Conservation (phyloP, 2,888 invertebrate species). For the Entomobrya proxima region DNA sequence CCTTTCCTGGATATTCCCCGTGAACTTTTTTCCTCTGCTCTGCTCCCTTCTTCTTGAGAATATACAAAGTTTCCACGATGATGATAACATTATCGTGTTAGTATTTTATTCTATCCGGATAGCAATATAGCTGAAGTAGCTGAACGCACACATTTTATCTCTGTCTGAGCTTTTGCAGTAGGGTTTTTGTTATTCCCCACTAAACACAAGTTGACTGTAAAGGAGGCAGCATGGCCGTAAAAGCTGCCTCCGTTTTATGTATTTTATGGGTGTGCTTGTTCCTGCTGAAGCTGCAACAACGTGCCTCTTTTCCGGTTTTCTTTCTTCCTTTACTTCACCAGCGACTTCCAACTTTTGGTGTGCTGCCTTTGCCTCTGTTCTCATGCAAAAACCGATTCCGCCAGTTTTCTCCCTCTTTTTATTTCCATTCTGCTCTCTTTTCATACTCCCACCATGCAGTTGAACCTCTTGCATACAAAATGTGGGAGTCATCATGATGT, state of each 20-base stretch:
- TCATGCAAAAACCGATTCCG: not conserved
- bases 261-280: not conserved
- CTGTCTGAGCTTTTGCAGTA: not conserved
- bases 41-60: not conserved
- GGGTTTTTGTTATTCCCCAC: not conserved
- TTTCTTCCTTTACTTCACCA: slow-evolving; percentile 13
- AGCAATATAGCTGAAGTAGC: not conserved
- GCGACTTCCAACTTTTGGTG: not conserved
- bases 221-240: no score
- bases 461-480: slow-evolving; percentile 20
- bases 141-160: not conserved
- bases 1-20: no score
- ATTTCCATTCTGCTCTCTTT: not conserved
- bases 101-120: not conserved
- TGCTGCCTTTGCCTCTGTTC: slow-evolving; percentile 3
- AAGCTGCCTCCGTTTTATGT: not conserved
- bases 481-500: slow-evolving; percentile 46
- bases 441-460: not conserved
- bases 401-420: not conserved
- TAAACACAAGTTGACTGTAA: no score
- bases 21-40: no score
- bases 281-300: slow-evolving; percentile 15
- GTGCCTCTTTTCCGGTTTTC: slow-evolving; percentile 54
- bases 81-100: not conserved
- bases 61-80: not conserved